Conservation (phyloP, 2,888 invertebrate species). For the Elmis aenea region DNA sequence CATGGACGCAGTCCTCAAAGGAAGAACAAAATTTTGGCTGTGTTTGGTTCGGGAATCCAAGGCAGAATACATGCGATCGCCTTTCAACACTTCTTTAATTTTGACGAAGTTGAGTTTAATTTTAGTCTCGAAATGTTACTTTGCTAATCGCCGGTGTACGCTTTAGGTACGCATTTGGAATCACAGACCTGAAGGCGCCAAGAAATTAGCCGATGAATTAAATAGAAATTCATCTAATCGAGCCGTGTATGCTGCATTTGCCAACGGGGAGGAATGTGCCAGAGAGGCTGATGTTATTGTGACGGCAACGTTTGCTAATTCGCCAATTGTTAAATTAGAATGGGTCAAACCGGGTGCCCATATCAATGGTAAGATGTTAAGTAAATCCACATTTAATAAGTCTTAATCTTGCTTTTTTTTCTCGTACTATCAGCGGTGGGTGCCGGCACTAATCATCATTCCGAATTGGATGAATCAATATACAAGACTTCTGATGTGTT, state of each 20-base stretch:
- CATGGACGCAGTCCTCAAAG: constrained; percentile 32
- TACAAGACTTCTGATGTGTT: constrained; percentile 51
- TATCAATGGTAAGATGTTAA: constrained; percentile 53
- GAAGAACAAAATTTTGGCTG: constrained; percentile 39
- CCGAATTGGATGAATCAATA: constrained; percentile 51
- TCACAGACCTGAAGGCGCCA: constrained; percentile 42
- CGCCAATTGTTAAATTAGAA: constrained; percentile 49
- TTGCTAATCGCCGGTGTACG: neutral
- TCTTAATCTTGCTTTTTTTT: too few relatives aligned
- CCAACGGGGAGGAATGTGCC: constrained; percentile 49
- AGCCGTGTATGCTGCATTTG: constrained; percentile 23
- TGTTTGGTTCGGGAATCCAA: constrained; percentile 54
- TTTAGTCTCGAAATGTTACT: neutral
- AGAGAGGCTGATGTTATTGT: constrained; percentile 57
- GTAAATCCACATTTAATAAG: too few relatives aligned
- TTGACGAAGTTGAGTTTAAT: constrained; percentile 42
- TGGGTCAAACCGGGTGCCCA: constrained; percentile 55
- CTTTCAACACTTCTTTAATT: constrained; percentile 47
- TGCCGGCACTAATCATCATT: constrained; percentile 48
- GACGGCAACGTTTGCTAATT: constrained; percentile 52
- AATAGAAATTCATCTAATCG: constrained; percentile 22
- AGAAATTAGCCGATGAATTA: constrained; percentile 38
- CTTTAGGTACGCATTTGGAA: constrained; percentile 54
- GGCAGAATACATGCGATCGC: constrained; percentile 50
- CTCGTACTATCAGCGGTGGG: constrained; percentile 61